Base-by-base conservation (phyloP, 2,888 invertebrate genomes). In the Noctua janthe region DNA sequence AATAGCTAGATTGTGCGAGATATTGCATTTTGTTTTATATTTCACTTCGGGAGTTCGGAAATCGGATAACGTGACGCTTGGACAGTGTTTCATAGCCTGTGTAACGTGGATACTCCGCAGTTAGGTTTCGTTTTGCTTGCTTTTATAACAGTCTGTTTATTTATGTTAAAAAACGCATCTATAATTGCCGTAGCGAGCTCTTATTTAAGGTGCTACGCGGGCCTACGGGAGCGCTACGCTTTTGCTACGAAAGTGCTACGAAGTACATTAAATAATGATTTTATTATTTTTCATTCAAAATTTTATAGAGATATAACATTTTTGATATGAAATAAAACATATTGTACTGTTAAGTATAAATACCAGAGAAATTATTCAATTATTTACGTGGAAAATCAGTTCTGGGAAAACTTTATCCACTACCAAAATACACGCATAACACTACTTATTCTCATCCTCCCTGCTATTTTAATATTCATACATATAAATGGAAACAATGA, bases 11-110 rank as follows among this genome's bases (percentile, higher is more conserved):
- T 74, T 56, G 70, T 74, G 66, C 13, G 6, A 54, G 71, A 86
- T 83, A 80, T 78, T 86, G 74, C 67, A 76, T 73, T 82, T 77
- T 81, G 66, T 85, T 81, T 84, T 78, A 69, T 80, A 35, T 85
- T 84, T 76, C 64, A 66, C 62, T 74, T 51, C 43, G 51, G 29
- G 17, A 76, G 71, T 74, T 87, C 47, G 54, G 85, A 87, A 84
- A 85, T 84, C 64, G 54, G 85, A 87, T 84, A 84, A 70, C 39
- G 35, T 87, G 71, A 67, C 35, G 74, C 54, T 83, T 69, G 20
- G 73, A 73, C 17, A 59, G 39, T 20, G 64, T 73, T 87, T 78
- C 67, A 39, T 20, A 74, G 59, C 49, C 23, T 73, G 23, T 81
- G 73, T 81, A 47, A 70, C 17, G 0, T 17, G 15, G n/a, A 71